phyloP scores from a whole-genome alignment of 2,797 vertebrate species.

The Liasis olivaceus region DNA sequence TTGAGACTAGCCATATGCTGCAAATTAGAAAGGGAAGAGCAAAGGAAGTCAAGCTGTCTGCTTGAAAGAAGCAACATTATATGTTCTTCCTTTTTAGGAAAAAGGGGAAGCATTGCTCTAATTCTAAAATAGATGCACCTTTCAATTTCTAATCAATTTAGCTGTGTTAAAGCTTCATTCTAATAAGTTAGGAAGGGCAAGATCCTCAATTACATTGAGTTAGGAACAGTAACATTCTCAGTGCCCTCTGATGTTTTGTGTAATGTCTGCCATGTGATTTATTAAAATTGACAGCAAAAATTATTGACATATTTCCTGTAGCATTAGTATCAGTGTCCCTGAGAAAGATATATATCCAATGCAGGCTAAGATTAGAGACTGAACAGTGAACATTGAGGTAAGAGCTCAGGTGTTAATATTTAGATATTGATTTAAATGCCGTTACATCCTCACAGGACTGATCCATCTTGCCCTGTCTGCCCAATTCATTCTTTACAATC shows the following conservation, averaged over 20 bases:
- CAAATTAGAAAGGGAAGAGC: not conserved
- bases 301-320: not conserved
- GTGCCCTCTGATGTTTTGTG: not conserved
- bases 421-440: not conserved
- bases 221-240: not conserved
- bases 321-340: not conserved
- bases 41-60: not conserved
- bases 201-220: not conserved
- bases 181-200: not conserved
- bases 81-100: not conserved
- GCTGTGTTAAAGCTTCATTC: not conserved
- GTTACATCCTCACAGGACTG: not conserved
- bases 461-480: not conserved
- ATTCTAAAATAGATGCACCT: not conserved
- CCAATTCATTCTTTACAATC: not conserved
- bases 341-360: not conserved
- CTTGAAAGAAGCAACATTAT: not conserved
- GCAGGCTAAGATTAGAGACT: not conserved
- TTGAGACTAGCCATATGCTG: not conserved
- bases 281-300: not conserved
- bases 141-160: not conserved
- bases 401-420: not conserved
- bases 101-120: not conserved
- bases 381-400: not conserved
- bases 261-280: not conserved